Percentiles rank a stretch among this genome's conserved stretches.
These are phyloP conservation scores for Orussus abietinus DNA, from an alignment of 1,140 invertebrate genomes.

Conservation along the genomic window DNA sequence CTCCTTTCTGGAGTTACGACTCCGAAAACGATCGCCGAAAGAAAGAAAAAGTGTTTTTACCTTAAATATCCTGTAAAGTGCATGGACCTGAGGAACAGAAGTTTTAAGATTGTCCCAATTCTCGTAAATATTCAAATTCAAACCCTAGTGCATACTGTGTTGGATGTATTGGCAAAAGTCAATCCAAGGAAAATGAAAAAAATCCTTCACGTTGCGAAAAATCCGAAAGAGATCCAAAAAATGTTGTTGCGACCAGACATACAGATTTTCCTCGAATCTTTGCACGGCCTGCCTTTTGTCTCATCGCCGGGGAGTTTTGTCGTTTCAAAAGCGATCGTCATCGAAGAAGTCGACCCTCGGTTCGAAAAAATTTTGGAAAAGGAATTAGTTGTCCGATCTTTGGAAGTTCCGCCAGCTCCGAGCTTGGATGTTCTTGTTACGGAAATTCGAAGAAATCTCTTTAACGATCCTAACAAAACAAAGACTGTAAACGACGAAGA, in stretches of 20 bases:
- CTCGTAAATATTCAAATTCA: slow-evolving; percentile 23
- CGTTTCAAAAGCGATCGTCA: slow-evolving; percentile 10
- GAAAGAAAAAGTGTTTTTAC: slow-evolving; percentile 9
- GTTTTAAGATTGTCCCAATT: slow-evolving; percentile 13
- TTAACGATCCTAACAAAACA: slow-evolving; percentile 6
- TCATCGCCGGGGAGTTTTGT: slow-evolving; percentile 16
- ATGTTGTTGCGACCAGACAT: slow-evolving; percentile 9
- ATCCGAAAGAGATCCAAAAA: slow-evolving; percentile 2
- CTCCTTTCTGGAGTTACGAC: not conserved
- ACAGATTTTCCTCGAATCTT: slow-evolving; percentile 9
- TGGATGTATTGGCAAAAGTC: slow-evolving; percentile 17
- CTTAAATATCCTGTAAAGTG: slow-evolving; percentile 10
- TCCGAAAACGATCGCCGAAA: not conserved
- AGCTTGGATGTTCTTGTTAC: slow-evolving; percentile 10
- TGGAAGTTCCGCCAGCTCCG: slow-evolving; percentile 15
- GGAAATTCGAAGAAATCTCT: slow-evolving; percentile 22
- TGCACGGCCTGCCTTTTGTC: slow-evolving; percentile 7
- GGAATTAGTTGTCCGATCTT: slow-evolving; percentile 20
- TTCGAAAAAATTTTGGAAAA: slow-evolving; percentile 13
- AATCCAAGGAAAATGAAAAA: slow-evolving; percentile 18
- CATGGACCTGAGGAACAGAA: slow-evolving; percentile 9
- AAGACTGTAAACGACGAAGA: not conserved
- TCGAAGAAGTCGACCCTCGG: slow-evolving; percentile 19
- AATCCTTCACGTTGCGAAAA: not conserved
- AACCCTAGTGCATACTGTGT: slow-evolving; percentile 19